Base-by-base conservation (phyloP, 2,888 invertebrate species). In the Spilosoma lubricipeda region DNA sequence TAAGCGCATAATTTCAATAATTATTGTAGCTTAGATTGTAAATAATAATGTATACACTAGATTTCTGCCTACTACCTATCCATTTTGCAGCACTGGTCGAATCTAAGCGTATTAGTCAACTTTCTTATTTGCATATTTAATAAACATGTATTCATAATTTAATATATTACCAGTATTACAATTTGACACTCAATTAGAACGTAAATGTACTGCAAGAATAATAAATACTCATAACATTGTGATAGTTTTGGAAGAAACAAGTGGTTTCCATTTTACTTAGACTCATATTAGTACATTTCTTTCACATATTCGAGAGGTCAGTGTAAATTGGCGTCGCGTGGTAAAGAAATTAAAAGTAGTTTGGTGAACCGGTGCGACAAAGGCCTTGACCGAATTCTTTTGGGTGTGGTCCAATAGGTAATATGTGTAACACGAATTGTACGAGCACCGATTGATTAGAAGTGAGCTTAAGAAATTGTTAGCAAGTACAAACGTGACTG, bases 321-420 rank as follows among this genome's bases (percentile, higher is more conserved):
- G 3, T n/a, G 11, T 77, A 73, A 77, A 70, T 30, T 82, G 85
- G 85, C 56, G 63, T 52, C 18, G 15, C 59, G 11, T 36, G 36
- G n/a, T 76, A 79, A 77, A 84, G 85, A 86, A 86, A 86, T 89
- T 87, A 89, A 90, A 90, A 90, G 90, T 90, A 85, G 90, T 89
- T 85, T 86, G 86, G 85, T 88, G 78, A 80, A 85, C 84, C 86
- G 82, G 73, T 82, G 89, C 82, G 89, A 89, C 89, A 88, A 85
- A 84, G 90, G 90, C 94, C 94, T 93, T 94, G 94, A 89, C 93
- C 93, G 85, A 89, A 78, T 90, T 85, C 72, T 79, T 81, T 84
- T 85, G 86, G 89, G 91, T 85, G 92, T 86, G 90, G 92, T 90
- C 82, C 80, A 80, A 72, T 81, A 69, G 68, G 70, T 81, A 71